A percentile compares a stretch with the other conserved stretches of the same genome.
Conservation (phyloP, 2,113 vertebrate species). For the Sakesphorus luctuosus region DNA sequence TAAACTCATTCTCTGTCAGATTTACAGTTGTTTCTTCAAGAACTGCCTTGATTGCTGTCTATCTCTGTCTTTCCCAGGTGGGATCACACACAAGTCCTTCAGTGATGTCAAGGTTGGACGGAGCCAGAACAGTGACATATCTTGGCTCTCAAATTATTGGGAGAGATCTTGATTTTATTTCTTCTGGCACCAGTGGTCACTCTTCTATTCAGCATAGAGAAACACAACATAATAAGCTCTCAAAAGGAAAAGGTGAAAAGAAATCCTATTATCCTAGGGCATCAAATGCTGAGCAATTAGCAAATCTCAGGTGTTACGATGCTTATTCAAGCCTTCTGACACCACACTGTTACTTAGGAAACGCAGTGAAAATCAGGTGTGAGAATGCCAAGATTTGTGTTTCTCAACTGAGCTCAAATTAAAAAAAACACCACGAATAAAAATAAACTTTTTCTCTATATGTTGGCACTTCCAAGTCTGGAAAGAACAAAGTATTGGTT, state of each 20-base stretch:
- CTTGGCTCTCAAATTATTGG: slow-evolving; percentile 30
- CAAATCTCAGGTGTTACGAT: background rate
- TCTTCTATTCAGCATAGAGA: background rate
- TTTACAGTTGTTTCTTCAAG: background rate
- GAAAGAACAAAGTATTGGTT: background rate
- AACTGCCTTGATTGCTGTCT: slow-evolving; percentile 19
- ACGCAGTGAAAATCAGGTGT: background rate
- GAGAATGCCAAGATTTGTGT: background rate
- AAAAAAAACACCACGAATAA: background rate
- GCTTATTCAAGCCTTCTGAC: background rate
- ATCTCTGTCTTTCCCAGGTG: background rate
- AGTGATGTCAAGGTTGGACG: slow-evolving; percentile 17
- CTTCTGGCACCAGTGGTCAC: background rate
- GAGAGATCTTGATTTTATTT: slow-evolving; percentile 57
- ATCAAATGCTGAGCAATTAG: slow-evolving; percentile 31
- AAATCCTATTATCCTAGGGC: background rate
- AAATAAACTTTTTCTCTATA: background rate
- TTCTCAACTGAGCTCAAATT: background rate
- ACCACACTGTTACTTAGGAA: background rate
- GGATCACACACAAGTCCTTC: slow-evolving; percentile 2
- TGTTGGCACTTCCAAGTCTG: background rate
- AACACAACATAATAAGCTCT: background rate
- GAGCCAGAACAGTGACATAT: slow-evolving; percentile 11
- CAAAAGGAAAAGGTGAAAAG: background rate
- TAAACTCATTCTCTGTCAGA: slow-evolving; percentile 27